Percentiles rank a stretch among this genome's conserved stretches.
Evolutionary conservation across 2,888 invertebrate species (phyloP).

Genomic region (Cartodere bifasciata): DNA sequence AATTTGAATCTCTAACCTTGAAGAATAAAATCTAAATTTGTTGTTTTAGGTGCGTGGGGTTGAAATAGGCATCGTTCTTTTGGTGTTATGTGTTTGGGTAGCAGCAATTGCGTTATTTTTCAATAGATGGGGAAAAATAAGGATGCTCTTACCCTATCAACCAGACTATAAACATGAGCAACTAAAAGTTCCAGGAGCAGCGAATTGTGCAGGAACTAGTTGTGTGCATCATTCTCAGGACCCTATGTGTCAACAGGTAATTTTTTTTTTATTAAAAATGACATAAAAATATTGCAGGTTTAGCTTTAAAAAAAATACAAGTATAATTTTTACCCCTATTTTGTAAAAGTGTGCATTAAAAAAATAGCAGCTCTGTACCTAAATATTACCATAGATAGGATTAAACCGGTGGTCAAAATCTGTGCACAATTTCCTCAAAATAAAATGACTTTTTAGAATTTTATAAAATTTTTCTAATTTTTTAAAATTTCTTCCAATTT

Average conservation of each 20-base stretch:
- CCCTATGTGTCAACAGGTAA: slow-evolving; percentile 49
- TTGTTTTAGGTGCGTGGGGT: slow-evolving; percentile 67
- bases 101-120: slow-evolving; percentile 79
- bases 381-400: too few species aligned
- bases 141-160: slow-evolving; percentile 83
- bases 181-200: slow-evolving; percentile 64
- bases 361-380: too few species aligned
- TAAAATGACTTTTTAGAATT: too few species aligned
- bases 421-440: too few species aligned
- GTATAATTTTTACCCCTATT: not conserved
- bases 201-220: slow-evolving; percentile 48
- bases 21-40: too few species aligned
- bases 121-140: slow-evolving; percentile 80
- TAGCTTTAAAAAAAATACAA: slow-evolving; percentile 1
- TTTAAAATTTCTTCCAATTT: too few species aligned
- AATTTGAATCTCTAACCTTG: too few species aligned
- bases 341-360: too few species aligned
- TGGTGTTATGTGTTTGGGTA: slow-evolving; percentile 73
- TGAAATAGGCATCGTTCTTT: slow-evolving; percentile 77
- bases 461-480: too few species aligned
- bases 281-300: slow-evolving; percentile 1
- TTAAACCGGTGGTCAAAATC: too few species aligned
- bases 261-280: slow-evolving; percentile 2
- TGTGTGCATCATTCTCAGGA: slow-evolving; percentile 45
- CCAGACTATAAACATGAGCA: slow-evolving; percentile 81